phyloP scores from a whole-genome alignment of 2,888 invertebrate genomes.

The Epistrophe grossulariae region DNA sequence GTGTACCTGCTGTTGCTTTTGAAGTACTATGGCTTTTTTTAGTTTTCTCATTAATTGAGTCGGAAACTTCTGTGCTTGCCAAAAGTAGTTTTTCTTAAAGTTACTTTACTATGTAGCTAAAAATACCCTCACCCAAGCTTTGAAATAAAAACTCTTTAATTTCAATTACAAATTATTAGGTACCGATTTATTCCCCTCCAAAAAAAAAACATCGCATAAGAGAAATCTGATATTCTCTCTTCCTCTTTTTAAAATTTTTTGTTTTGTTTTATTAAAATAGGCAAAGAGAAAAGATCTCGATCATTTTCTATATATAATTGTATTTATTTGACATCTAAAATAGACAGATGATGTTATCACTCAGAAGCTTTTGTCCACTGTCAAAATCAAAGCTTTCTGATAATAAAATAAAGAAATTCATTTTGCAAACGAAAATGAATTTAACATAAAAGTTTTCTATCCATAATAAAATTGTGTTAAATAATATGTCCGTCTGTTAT shows the following conservation, averaged over 20 bases:
- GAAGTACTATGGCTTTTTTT: too few relatives aligned
- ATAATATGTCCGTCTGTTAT: neutral
- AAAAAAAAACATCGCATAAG: slow-evolving; percentile 30
- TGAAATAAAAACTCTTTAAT: too few relatives aligned
- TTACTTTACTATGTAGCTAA: too few relatives aligned
- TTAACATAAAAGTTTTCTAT: slow-evolving; percentile 4
- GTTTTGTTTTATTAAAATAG: too few relatives aligned
- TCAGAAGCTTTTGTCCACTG: slow-evolving; percentile 6
- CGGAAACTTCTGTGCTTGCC: too few relatives aligned
- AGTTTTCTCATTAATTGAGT: too few relatives aligned
- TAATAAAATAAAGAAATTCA: neutral
- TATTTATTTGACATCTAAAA: neutral
- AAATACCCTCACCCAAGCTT: too few relatives aligned
- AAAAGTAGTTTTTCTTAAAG: too few relatives aligned
- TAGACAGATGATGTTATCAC: slow-evolving; percentile 14
- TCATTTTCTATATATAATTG: neutral
- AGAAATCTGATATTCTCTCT: neutral
- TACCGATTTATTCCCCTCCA: neutral
- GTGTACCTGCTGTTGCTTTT: too few relatives aligned
- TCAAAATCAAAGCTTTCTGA: slow-evolving; percentile 38
- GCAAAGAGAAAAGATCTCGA: neutral
- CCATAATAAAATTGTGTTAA: neutral
- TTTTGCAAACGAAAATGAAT: neutral
- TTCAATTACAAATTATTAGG: too few relatives aligned
- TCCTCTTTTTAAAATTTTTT: neutral